phyloP scores from a whole-genome alignment of 1,140 invertebrate genomes.

The Drosophila aff. region DNA sequence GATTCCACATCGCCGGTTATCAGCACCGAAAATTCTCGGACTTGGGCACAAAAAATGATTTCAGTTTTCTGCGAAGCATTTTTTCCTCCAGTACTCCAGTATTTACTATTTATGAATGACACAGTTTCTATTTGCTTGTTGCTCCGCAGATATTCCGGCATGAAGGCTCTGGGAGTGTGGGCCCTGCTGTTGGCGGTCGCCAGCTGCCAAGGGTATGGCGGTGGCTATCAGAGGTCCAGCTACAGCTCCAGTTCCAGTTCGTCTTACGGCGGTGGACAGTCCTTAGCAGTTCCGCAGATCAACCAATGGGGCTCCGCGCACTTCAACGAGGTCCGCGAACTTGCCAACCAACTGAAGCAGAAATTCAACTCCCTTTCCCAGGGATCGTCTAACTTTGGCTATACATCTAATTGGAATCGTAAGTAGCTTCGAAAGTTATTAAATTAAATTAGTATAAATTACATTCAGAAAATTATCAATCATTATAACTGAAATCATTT shows the following conservation, averaged over 20 bases:
- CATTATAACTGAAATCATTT: too few relatives aligned
- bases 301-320: constrained; percentile 66
- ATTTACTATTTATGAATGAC: constrained; percentile 61
- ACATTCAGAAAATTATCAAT: too few relatives aligned
- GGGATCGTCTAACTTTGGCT: constrained; percentile 38
- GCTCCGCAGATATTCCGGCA: constrained; percentile 40
- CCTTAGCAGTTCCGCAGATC: constrained; percentile 31
- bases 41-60: constrained; percentile 20
- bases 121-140: constrained; percentile 43
- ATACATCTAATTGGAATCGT: constrained; percentile 60
- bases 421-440: constrained; percentile 20
- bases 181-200: constrained; percentile 57
- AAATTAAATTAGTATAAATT: too few relatives aligned
- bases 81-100: background rate
- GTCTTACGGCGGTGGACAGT: constrained; percentile 35
- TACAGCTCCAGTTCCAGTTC: constrained; percentile 54
- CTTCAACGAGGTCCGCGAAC: constrained; percentile 63
- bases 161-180: constrained; percentile 56
- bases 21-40: constrained; percentile 35
- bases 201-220: constrained; percentile 46
- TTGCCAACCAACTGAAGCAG: constrained; percentile 70
- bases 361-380: constrained; percentile 70
- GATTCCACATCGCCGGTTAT: constrained; percentile 61
- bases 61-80: constrained; percentile 12
- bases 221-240: constrained; percentile 40